Conservation (phyloP, 2,797 vertebrate genomes). For the Chelmon rostratus region DNA sequence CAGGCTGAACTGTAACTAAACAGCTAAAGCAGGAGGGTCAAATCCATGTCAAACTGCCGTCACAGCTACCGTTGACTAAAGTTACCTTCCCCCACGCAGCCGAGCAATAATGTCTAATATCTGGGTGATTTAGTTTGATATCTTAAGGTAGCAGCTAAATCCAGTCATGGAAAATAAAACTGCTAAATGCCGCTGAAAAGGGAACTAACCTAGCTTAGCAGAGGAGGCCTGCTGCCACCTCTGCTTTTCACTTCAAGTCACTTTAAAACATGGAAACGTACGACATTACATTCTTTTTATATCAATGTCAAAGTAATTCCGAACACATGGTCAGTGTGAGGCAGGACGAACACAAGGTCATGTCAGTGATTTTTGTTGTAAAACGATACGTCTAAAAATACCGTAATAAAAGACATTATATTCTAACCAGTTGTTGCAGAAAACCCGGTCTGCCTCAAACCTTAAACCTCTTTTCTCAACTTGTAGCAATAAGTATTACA, state of each 20-base stretch:
- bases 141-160: too few species aligned
- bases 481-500: neutral
- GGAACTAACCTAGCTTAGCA: too few species aligned
- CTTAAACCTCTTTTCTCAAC: too few species aligned
- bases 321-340: neutral
- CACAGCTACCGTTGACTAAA: neutral
- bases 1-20: neutral
- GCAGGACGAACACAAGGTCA: neutral
- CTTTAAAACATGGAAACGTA: too few species aligned
- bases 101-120: too few species aligned
- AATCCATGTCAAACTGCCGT: neutral
- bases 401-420: neutral
- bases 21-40: neutral
- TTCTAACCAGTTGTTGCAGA: neutral
- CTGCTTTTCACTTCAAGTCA: too few species aligned
- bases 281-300: too few species aligned
- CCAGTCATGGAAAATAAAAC: too few species aligned
- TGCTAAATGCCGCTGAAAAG: too few species aligned
- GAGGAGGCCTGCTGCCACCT: too few species aligned
- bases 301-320: neutral
- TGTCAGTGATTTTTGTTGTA: neutral
- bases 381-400: neutral
- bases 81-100: too few species aligned
- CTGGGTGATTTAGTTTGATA: neutral
- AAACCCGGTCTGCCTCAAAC: too few species aligned